phyloP scores from a whole-genome alignment of 2,113 vertebrate species.

The Fregetta grallaria region DNA sequence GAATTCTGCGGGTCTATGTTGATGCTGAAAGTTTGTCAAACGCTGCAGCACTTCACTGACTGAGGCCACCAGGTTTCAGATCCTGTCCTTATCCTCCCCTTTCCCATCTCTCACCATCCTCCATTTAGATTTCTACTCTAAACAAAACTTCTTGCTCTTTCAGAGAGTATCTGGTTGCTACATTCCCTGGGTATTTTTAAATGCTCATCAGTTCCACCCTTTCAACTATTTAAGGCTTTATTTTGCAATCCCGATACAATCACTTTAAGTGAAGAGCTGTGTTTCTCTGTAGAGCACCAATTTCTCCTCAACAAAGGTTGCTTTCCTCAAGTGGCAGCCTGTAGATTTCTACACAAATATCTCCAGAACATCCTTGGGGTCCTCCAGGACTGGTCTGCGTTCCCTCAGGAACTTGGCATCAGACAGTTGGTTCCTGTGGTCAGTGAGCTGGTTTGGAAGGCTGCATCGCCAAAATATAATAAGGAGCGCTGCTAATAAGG shows the following conservation, averaged over 20 bases:
- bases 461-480: background rate
- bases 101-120: background rate
- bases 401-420: background rate
- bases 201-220: background rate
- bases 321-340: background rate
- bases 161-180: background rate
- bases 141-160: background rate
- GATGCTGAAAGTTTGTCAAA: background rate
- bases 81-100: background rate
- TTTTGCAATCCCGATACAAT: background rate
- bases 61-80: background rate
- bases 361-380: background rate
- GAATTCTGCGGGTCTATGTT: background rate
- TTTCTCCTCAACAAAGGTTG: background rate
- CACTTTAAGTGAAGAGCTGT: background rate
- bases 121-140: background rate
- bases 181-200: background rate
- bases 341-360: background rate
- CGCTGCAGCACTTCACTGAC: background rate
- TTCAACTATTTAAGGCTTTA: background rate
- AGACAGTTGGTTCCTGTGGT: background rate
- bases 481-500: background rate
- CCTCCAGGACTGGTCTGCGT: background rate
- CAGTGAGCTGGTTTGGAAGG: background rate
- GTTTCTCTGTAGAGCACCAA: background rate